Evolutionary conservation across 2,113 vertebrate genomes (phyloP).

Genomic region (Prietella phreatophila): DNA sequence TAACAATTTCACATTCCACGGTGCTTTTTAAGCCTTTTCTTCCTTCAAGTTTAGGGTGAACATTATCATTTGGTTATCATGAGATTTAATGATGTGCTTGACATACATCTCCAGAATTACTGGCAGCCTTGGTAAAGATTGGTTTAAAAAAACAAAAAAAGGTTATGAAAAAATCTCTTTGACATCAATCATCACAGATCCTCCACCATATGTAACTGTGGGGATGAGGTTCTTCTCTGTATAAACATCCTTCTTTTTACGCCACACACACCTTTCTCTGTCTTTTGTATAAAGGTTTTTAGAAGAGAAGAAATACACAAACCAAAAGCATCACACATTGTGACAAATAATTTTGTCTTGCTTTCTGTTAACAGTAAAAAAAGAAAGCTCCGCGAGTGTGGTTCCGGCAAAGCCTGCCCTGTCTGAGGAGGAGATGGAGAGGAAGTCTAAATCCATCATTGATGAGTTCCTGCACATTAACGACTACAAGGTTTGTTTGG

Average conservation of each 20-base stretch:
- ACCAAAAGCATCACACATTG: neutral
- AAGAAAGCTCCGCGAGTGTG: slow-evolving; percentile 71
- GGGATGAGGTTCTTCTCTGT: neutral
- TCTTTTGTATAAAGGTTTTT: neutral
- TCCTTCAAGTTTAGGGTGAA: neutral
- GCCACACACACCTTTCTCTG: neutral
- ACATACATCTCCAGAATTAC: neutral
- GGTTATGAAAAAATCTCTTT: neutral
- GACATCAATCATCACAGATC: neutral
- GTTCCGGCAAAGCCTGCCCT: slow-evolving; percentile 71
- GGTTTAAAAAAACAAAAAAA: neutral
- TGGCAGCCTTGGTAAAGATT: neutral
- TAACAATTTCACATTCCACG: neutral
- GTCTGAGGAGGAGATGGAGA: slow-evolving; percentile 88
- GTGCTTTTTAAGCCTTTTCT: neutral
- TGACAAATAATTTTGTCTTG: neutral
- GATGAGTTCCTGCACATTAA: slow-evolving; percentile 98
- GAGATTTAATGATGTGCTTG: neutral
- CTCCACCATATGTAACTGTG: neutral
- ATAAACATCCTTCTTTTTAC: neutral
- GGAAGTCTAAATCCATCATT: slow-evolving; percentile 91
- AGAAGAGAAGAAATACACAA: neutral
- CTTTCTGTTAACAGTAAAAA: slow-evolving; percentile 70
- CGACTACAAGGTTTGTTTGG: slow-evolving; percentile 85
- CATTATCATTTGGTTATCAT: neutral